phyloP scores from a whole-genome alignment of 2,797 vertebrate species.

The Esox masquinongy region DNA sequence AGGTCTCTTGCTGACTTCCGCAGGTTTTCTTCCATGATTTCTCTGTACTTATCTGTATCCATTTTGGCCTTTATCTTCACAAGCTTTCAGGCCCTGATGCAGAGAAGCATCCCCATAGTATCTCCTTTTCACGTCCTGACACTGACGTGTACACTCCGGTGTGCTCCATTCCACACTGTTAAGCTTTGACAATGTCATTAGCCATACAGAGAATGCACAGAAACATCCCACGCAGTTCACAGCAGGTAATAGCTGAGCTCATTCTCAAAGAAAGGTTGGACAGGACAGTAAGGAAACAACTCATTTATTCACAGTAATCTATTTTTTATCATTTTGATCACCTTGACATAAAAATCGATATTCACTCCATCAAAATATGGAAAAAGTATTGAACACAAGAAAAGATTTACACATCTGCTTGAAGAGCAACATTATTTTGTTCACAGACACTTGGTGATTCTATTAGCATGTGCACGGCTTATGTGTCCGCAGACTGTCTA shows the following conservation, averaged over 20 bases:
- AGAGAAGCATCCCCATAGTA: too few relatives aligned
- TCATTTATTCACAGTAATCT: conserved; percentile 1
- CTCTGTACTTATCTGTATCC: too few relatives aligned
- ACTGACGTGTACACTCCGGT: neutral
- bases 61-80: too few relatives aligned
- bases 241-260: neutral
- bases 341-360: neutral
- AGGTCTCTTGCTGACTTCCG: too few relatives aligned
- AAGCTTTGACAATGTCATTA: neutral
- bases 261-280: neutral
- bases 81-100: too few relatives aligned
- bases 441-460: neutral
- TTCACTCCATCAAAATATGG: neutral
- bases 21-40: too few relatives aligned
- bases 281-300: neutral
- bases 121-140: neutral
- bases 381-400: neutral
- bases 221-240: neutral
- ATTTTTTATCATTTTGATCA: neutral
- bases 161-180: neutral
- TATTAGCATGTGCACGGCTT: neutral
- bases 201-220: neutral
- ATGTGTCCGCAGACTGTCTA: neutral
- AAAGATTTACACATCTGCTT: neutral
- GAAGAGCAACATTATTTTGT: neutral